Percentiles rank a stretch among this genome's conserved stretches.
These are phyloP conservation scores for Exocentrus adspersus DNA, from an alignment of 2,888 invertebrate genomes.

Conservation along the genomic window DNA sequence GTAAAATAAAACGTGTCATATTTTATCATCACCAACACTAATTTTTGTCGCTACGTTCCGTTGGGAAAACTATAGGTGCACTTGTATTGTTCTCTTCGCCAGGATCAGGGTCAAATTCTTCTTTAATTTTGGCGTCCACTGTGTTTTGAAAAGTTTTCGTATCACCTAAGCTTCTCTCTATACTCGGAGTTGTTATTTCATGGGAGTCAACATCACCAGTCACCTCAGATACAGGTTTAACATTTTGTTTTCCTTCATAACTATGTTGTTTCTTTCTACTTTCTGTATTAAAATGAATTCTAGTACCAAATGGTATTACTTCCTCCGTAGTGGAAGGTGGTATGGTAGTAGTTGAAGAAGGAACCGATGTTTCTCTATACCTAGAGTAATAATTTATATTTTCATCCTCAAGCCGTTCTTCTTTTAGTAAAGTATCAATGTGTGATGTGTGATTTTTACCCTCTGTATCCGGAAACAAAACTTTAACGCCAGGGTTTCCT, in stretches of 20 bases:
- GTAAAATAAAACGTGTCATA: too few relatives aligned
- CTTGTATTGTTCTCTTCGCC: too few relatives aligned
- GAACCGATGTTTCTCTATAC: slow-evolving; percentile 60
- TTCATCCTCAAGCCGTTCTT: too few relatives aligned
- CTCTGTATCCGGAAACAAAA: slow-evolving; percentile 72
- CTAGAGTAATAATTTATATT: too few relatives aligned
- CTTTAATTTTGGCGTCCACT: not conserved
- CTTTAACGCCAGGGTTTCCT: slow-evolving; percentile 74
- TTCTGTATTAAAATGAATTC: slow-evolving; percentile 67
- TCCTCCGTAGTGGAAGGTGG: slow-evolving; percentile 71
- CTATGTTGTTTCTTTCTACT: slow-evolving; percentile 68
- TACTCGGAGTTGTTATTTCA: not conserved
- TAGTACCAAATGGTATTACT: slow-evolving; percentile 62
- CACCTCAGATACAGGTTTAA: slow-evolving; percentile 71
- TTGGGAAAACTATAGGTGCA: not conserved
- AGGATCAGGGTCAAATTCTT: too few relatives aligned
- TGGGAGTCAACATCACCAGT: slow-evolving; percentile 31
- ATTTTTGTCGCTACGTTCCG: not conserved
- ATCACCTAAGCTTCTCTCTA: too few relatives aligned
- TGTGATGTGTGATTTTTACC: too few relatives aligned
- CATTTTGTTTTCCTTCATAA: slow-evolving; percentile 74
- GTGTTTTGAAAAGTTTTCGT: too few relatives aligned
- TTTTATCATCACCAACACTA: not conserved
- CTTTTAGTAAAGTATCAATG: too few relatives aligned
- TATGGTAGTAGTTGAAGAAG: slow-evolving; percentile 65